These are phyloP conservation scores for Asbolus verrucosus DNA, from an alignment of 1,140 invertebrate species.

Conservation along the genomic window DNA sequence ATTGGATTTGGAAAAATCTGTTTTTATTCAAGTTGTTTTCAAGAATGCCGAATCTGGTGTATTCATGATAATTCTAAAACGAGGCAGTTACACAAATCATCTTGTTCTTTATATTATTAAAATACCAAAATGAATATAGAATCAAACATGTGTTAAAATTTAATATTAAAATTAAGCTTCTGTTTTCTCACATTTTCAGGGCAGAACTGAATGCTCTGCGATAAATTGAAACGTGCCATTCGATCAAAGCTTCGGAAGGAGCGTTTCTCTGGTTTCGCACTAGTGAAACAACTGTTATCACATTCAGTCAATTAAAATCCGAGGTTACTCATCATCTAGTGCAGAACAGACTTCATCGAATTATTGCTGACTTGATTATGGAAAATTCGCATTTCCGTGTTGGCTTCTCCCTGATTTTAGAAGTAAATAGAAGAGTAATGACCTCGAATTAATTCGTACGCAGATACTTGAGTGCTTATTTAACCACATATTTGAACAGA, in stretches of 20 bases:
- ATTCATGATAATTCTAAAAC: slow-evolving; percentile 23
- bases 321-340: slow-evolving; percentile 2
- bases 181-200: no score
- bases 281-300: slow-evolving; percentile 3
- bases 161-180: no score
- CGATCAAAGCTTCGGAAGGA: slow-evolving; percentile 6
- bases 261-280: neutral
- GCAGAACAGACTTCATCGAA: slow-evolving; percentile 10
- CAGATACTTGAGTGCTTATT: no score
- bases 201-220: neutral
- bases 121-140: no score
- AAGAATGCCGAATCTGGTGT: no score
- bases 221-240: slow-evolving; percentile 16
- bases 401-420: no score
- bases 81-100: slow-evolving; percentile 2
- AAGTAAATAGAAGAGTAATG: no score
- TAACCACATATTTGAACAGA: no score
- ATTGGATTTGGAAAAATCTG: slow-evolving; percentile 10
- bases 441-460: no score
- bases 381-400: no score
- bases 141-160: no score
- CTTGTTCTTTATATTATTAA: neutral
- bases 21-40: neutral
- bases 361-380: slow-evolving; percentile 11
- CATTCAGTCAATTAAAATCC: slow-evolving; percentile 22